Evolutionary conservation across 2,797 vertebrate species (phyloP), one percentile per base, ranked within the genome.

Genomic region (Synanceia verrucosa): DNA sequence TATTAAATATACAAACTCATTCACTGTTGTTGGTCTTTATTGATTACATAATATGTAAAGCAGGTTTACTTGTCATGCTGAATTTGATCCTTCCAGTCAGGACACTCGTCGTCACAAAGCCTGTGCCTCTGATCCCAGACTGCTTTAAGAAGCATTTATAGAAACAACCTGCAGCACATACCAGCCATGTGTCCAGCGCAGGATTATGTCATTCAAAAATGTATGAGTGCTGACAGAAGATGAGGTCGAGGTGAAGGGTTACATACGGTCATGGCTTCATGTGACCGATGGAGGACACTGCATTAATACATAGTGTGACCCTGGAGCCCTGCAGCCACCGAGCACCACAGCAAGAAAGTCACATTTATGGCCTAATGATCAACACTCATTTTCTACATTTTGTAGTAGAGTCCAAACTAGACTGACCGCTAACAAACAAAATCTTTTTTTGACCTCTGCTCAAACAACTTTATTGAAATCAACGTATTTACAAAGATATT

Each of bases 121-220:
- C 29, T 3, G 52, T 86, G 87, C 84, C 78, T 71, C 59, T 50
- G 55, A 81, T 84, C 87, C 80, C 70, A 76, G 74, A 85, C 76
- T 39, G 33, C 69, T 76, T 36, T 71, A 41, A 73, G 67, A 51
- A 66, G 78, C 66, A 83, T 81, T 88, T 85, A 82, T 75, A 69
- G 78, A 82, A 56, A 76, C n/a, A 72, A 83, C 63, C 79, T 65
- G 69, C 73, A 44, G 70, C 55, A 62, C 64, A 81, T 33, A 34
- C 61, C 24, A 43, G 39, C 39, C 52, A 63, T 60, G 70, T 57
- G 64, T 66, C 68, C 58, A 48, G 60, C 51, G 57, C 57, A 52
- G 62, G 69, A 69, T 77, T 62, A 68, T 86, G 82, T 78, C 67
- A 71, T 73, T 43, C 48, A 67, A 82, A 67, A 82, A 87, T 82